Evolutionary conservation across 2,797 vertebrate species (phyloP), one percentile per base, ranked within the genome.

Genomic region (Sebastes umbrosus): DNA sequence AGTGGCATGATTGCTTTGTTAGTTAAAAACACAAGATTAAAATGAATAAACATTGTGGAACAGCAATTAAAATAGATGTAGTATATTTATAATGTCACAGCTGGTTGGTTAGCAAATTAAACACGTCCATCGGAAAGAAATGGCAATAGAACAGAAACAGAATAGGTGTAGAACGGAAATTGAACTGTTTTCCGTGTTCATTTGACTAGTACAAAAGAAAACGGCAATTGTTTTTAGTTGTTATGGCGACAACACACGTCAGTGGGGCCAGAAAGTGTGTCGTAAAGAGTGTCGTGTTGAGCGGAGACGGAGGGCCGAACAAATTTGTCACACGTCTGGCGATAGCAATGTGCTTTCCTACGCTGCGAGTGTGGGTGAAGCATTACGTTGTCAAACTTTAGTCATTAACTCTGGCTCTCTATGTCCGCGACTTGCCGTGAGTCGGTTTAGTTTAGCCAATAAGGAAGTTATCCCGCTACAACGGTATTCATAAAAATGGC

Each of bases 41-140:
- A 34, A 62, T 36, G 5, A 66, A 85, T 36, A 67, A 76, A 85
- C 71, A 81, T 50, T 36, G 20, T 32, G 43, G 18, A 13, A 74
- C 36, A 52, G 54, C 32, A 59, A 73, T 73, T 80, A 20, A 72
- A 86, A 79, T 27, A 16, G 31, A 79, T 64, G 66, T 68, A 46
- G 36, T 36, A 76, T 82, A 62, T 85, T 64, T 70, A 74, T 43
- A 65, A 60, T 20, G 25, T 67, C 50, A 58, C 52, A 78, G 64
- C 75, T 78, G 67, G 54, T 64, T 69, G 58, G 34, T 78, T 68
- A 62, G 62, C 54, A 75, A 82, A 73, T 67, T 24, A 73, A 88
- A 77, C 22, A 57, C 22, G 25, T 57, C 14, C 50, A 22, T 31
- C 60, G 29, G 68, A 63, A 43, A 54, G 59, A 79, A 59, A 52